Conservation (phyloP, 2,797 vertebrate genomes). For the Selene dorsalis region DNA sequence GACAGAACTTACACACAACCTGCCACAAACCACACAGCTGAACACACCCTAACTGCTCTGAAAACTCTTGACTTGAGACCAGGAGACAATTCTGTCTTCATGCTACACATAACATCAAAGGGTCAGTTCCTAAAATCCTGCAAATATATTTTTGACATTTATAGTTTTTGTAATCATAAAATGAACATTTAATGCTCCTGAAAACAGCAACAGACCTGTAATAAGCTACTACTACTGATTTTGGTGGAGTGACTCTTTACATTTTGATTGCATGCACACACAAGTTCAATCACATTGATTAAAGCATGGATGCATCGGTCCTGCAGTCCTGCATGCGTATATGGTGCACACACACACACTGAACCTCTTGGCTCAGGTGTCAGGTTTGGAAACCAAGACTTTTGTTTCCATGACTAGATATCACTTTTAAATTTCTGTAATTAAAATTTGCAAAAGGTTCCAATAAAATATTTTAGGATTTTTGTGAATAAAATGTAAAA, state of each 20-base stretch:
- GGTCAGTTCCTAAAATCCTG: neutral
- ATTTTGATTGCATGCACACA: neutral
- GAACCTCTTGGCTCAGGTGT: too few relatives aligned
- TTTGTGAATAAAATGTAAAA: too few relatives aligned
- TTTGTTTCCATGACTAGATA: neutral
- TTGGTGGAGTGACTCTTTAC: neutral
- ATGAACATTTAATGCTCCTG: neutral
- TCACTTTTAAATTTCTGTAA: neutral
- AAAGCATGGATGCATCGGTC: neutral
- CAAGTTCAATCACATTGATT: neutral
- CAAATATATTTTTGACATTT: neutral
- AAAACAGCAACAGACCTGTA: neutral
- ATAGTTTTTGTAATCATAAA: neutral
- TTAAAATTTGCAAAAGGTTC: neutral
- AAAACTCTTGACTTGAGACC: conserved; percentile 14
- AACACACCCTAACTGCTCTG: conserved; percentile 30
- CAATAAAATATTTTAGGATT: neutral
- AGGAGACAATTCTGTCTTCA: conserved; percentile 10
- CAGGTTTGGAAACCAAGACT: neutral
- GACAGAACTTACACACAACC: neutral
- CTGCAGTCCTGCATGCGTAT: neutral
- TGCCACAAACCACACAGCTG: conserved; percentile 20
- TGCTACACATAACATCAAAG: neutral
- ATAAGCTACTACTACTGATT: neutral
- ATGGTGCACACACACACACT: neutral